Evolutionary conservation across 2,113 vertebrate genomes (phyloP).

Genomic region (Apus apus): DNA sequence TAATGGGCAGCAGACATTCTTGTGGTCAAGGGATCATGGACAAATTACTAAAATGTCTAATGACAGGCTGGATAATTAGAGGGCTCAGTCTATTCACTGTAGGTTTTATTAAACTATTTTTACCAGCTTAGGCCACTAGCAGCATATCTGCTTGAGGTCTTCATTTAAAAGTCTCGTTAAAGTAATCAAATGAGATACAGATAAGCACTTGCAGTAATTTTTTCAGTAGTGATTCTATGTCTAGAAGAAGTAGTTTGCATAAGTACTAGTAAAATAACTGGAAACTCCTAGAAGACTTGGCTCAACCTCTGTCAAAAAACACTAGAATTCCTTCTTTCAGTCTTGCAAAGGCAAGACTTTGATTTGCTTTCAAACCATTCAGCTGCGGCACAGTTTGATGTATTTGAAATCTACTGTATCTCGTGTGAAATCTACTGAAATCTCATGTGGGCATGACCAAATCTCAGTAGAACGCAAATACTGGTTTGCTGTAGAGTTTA

Average conservation of each 20-base stretch:
- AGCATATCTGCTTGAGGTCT: neutral
- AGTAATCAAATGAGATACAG: neutral
- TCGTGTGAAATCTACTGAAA: too few species aligned
- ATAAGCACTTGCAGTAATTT: neutral
- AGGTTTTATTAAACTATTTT: neutral
- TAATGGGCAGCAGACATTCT: neutral
- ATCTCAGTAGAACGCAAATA: neutral
- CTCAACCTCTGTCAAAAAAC: neutral
- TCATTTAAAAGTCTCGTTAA: neutral
- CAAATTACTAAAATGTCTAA: neutral
- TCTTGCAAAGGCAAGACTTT: neutral
- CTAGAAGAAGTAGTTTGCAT: neutral
- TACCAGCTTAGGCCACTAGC: neutral
- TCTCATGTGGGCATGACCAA: neutral
- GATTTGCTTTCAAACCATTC: neutral
- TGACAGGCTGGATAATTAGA: neutral
- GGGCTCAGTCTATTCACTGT: neutral
- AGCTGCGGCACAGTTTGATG: neutral
- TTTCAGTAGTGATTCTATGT: neutral
- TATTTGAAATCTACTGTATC: neutral
- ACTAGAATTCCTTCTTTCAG: neutral
- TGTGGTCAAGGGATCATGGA: neutral
- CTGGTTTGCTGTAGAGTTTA: neutral
- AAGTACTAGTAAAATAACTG: neutral
- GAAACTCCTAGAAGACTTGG: neutral